Conservation (phyloP, 37 sponge, comb jelly and placozoan genomes). For the Petrosia ficiformis region DNA sequence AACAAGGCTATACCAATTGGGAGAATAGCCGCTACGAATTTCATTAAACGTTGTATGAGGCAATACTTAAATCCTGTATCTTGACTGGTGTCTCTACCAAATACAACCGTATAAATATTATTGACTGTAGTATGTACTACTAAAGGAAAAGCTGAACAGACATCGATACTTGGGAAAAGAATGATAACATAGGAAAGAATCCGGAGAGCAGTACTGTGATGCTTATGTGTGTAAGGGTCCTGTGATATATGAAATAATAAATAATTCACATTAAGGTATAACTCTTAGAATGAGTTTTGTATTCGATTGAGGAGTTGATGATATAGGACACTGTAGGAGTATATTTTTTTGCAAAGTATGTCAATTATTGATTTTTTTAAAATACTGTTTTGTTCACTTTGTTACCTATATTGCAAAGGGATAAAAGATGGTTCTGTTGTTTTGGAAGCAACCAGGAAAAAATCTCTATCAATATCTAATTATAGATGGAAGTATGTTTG, state of each 20-base stretch:
- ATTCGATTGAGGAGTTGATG: background rate
- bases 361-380: too few species aligned
- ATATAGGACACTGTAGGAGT: too few species aligned
- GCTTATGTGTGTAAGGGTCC: constrained; percentile 18
- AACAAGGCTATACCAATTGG: constrained; percentile 74
- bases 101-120: constrained; percentile 63
- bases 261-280: background rate
- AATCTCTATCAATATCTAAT: too few species aligned
- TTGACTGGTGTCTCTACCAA: constrained; percentile 45
- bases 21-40: constrained; percentile 44
- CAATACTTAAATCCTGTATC: constrained; percentile 4
- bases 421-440: too few species aligned
- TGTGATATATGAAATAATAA: constrained; percentile 10
- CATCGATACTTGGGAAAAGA: constrained; percentile 81
- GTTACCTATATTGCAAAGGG: too few species aligned
- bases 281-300: background rate
- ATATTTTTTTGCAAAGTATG: too few species aligned
- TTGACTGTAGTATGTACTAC: constrained; percentile 46
- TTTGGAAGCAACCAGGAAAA: too few species aligned
- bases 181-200: constrained; percentile 74
- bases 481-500: too few species aligned
- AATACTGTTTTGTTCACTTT: too few species aligned
- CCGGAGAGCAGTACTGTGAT: constrained; percentile 16
- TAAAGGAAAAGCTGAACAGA: constrained; percentile 79
- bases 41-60: constrained; percentile 34